Conservation (phyloP, 1,140 invertebrate genomes). For the Drosophila bocki region DNA sequence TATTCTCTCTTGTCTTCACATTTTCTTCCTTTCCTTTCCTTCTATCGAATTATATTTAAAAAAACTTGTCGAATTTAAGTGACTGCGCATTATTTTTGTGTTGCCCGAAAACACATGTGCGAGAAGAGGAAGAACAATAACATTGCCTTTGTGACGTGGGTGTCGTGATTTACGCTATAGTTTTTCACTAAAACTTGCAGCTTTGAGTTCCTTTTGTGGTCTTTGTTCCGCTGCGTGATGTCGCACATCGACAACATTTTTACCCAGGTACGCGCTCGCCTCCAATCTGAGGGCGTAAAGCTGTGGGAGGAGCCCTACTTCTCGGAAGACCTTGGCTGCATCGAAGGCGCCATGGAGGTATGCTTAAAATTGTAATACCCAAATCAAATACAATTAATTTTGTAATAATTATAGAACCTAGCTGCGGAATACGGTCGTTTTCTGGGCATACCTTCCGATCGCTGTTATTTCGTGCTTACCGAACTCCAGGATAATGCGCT, state of each 20-base stretch:
- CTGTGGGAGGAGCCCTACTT: slow-evolving; percentile 91
- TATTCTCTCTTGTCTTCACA: neutral
- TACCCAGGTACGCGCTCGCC: slow-evolving; percentile 88
- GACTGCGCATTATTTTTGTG: slow-evolving; percentile 17
- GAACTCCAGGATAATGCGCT: slow-evolving; percentile 89
- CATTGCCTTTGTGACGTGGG: slow-evolving; percentile 30
- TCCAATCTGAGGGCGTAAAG: slow-evolving; percentile 89
- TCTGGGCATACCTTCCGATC: slow-evolving; percentile 86
- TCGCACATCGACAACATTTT: slow-evolving; percentile 87
- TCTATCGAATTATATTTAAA: neutral
- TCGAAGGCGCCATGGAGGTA: slow-evolving; percentile 85
- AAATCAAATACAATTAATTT: neutral
- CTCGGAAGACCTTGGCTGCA: slow-evolving; percentile 82
- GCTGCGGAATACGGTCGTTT: slow-evolving; percentile 83
- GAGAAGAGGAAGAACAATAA: slow-evolving; percentile 32
- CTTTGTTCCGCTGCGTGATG: slow-evolving; percentile 41
- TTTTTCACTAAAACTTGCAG: neutral
- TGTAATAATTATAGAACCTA: slow-evolving; percentile 86
- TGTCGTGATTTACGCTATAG: neutral
- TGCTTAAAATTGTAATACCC: slow-evolving; percentile 4
- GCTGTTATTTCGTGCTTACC: slow-evolving; percentile 86
- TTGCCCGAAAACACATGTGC: slow-evolving; percentile 21
- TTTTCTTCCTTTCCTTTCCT: neutral
- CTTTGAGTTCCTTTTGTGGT: neutral
- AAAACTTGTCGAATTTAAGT: neutral